Conservation (phyloP, 2,797 vertebrate species). For the Chanos chanos region DNA sequence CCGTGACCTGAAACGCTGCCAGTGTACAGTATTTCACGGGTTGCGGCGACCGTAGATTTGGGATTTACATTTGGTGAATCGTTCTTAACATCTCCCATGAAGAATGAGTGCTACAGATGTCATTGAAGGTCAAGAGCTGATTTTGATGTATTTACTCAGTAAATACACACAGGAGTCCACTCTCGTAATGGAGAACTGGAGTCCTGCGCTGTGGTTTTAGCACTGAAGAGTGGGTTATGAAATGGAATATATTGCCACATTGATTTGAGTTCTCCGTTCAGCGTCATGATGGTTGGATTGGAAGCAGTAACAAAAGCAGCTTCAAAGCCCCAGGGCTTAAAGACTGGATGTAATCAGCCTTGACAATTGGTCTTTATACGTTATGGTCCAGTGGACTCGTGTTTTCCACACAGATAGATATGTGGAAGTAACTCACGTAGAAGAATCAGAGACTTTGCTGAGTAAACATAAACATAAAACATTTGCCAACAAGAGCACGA, state of each 20-base stretch:
- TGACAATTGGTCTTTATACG: constrained; percentile 37
- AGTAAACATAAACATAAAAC: not conserved
- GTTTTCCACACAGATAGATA: constrained; percentile 32
- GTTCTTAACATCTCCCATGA: too few relatives aligned
- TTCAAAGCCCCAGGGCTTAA: constrained; percentile 19
- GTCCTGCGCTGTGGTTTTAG: too few relatives aligned
- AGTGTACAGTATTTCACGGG: too few relatives aligned
- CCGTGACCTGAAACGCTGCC: too few relatives aligned
- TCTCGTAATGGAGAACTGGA: too few relatives aligned
- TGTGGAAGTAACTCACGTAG: not conserved
- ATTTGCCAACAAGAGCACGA: not conserved
- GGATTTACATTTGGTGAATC: too few relatives aligned
- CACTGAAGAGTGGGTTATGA: too few relatives aligned
- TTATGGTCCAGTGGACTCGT: constrained; percentile 29
- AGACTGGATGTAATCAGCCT: constrained; percentile 31
- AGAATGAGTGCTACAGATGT: too few relatives aligned
- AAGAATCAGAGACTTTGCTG: not conserved
- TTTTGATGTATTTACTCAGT: too few relatives aligned
- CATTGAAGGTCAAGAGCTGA: too few relatives aligned
- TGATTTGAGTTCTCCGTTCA: not conserved
- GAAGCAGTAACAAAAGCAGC: constrained; percentile 20
- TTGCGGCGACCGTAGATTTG: too few relatives aligned
- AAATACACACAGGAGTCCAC: too few relatives aligned
- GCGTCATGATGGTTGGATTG: not conserved
- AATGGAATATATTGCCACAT: constrained; percentile 12